Evolutionary conservation across 2,797 vertebrate species (phyloP), one percentile per base, ranked within the genome.

Genomic region (Pipistrellus nathusii): DNA sequence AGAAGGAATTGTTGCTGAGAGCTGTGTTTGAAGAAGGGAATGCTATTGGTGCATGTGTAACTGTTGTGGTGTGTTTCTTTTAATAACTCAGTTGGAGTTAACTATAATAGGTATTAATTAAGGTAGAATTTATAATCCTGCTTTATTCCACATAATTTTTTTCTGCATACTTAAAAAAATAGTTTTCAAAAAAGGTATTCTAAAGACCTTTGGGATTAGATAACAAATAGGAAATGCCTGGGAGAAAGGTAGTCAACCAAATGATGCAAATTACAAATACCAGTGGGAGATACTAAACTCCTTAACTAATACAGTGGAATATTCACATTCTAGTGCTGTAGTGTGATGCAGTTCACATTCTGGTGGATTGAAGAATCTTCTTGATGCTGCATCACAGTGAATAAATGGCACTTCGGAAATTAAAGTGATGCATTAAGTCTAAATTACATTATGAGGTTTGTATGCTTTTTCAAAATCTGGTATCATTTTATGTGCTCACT

Each of bases 1-100:
- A 41, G 68, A 38, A 96, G 88, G 87, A 97, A 95, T 91, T 91
- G 83, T 96, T 95, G 21, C 23, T 95, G 41, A 76, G 91, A 95
- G 15, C 11, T 96, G 82, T n/a, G 13, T 38, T 62, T 55, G 1
- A 62, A 20, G 17, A 59, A 55, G 8, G 4, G 1, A 5, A 75
- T 35, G 21, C 1, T 84, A 2, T 53, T 85, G 44, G 17, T 51
- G 0, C 15, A 72, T 15, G 35, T 2, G 0, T 71, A 27, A 30
- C 21, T 23, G 0, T 85, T 25, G 13, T 85, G 23, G 25, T 66
- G 72, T 20, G 3, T 88, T 55, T 51, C 5, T 51, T 51, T 35
- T 75, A 62, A 30, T 41, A 64, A 1, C 57, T 82, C 14, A 66
- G 8, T 18, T 68, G 9, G 10, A 84, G 1, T 81, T 87, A 62